Conservation (phyloP, 1,140 invertebrate genomes). For the Ctenoplectra terminalis region DNA sequence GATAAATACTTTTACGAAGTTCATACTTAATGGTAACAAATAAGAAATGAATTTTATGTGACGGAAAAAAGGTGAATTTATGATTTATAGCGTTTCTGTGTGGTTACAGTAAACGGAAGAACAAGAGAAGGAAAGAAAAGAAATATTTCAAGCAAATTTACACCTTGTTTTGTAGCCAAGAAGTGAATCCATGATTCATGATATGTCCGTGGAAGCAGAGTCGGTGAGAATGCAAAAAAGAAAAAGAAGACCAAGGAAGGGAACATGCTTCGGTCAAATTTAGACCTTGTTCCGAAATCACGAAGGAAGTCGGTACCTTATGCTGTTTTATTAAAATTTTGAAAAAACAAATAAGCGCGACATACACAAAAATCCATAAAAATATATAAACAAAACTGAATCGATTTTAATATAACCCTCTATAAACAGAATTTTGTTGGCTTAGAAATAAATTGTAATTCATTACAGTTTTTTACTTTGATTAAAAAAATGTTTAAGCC, state of each 20-base stretch:
- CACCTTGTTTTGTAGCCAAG: not conserved
- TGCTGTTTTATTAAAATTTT: too few relatives aligned
- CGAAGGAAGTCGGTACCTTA: too few relatives aligned
- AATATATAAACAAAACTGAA: too few relatives aligned
- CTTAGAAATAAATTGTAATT: too few relatives aligned
- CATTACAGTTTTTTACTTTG: too few relatives aligned
- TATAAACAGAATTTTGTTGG: too few relatives aligned
- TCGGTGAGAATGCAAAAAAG: not conserved
- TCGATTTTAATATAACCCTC: too few relatives aligned
- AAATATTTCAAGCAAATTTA: not conserved
- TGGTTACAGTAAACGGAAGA: not conserved
- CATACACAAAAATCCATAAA: too few relatives aligned
- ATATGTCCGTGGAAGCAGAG: not conserved
- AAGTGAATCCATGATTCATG: slow-evolving; percentile 15
- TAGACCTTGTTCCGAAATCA: not conserved
- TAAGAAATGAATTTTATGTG: too few relatives aligned
- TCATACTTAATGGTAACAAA: too few relatives aligned
- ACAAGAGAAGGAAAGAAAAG: not conserved
- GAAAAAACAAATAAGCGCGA: not conserved
- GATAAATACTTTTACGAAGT: too few relatives aligned
- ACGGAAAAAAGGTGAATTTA: not conserved
- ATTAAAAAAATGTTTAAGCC: too few relatives aligned
- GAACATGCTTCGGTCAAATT: not conserved
- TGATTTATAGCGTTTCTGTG: not conserved
- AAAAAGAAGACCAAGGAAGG: not conserved